Evolutionary conservation across 2,113 vertebrate genomes (phyloP).

Genomic region (Himantopus leucocephalus): DNA sequence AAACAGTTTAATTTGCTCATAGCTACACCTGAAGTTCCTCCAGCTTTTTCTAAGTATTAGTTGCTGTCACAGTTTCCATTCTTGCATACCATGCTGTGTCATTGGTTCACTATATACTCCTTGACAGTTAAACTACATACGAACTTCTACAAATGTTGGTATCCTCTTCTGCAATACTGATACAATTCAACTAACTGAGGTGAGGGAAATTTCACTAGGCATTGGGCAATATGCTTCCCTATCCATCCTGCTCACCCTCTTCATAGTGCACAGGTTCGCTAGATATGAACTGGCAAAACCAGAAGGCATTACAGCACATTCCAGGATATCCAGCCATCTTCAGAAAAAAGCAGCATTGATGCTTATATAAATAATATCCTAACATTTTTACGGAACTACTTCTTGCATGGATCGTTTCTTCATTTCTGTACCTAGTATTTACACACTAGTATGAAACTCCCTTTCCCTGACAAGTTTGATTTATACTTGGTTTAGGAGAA

Average conservation of each 20-base stretch:
- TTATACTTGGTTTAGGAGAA: neutral
- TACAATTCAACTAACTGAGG: neutral
- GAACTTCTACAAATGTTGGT: neutral
- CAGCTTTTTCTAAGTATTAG: neutral
- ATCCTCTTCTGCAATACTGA: neutral
- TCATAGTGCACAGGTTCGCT: neutral
- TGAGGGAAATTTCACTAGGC: neutral
- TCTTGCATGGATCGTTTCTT: neutral
- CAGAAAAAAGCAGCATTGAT: neutral
- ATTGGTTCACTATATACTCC: neutral
- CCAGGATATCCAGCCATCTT: neutral
- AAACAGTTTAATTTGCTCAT: neutral
- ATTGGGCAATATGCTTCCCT: neutral
- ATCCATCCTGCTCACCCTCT: neutral
- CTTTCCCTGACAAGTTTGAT: neutral
- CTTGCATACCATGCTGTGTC: neutral
- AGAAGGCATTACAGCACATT: neutral
- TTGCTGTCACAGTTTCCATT: neutral
- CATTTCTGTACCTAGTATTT: neutral
- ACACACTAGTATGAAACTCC: neutral
- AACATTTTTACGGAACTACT: neutral
- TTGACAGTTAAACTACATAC: neutral
- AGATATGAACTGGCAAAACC: neutral
- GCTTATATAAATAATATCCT: neutral
- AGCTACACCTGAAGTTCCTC: neutral